Evolutionary conservation across 2,113 vertebrate species (phyloP).

Genomic region (Zeus faber): DNA sequence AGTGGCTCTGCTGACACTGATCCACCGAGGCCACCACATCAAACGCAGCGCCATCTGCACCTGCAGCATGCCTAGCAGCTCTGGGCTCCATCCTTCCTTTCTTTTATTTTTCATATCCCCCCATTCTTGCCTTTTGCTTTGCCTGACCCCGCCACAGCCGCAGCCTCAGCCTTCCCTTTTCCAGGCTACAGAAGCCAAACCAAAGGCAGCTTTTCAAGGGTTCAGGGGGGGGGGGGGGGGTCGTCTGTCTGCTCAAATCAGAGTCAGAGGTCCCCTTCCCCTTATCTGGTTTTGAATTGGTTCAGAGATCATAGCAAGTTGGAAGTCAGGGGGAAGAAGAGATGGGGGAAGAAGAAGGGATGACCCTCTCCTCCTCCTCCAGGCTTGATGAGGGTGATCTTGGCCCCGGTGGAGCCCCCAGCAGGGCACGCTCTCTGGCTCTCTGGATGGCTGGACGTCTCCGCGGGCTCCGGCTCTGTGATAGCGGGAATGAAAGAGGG

Average conservation of each 20-base stretch:
- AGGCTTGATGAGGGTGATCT: constrained; percentile 78
- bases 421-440: constrained; percentile 70
- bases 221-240: constrained; percentile 18
- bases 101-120: no score
- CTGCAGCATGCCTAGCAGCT: constrained; percentile 73
- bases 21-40: constrained; percentile 74
- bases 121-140: constrained; percentile 29
- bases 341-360: no score
- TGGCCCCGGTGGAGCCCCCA: constrained; percentile 77
- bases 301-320: constrained; percentile 78
- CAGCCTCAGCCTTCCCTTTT: constrained; percentile 73
- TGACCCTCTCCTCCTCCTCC: constrained; percentile 72
- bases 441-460: constrained; percentile 73
- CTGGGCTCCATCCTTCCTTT: constrained; percentile 7
- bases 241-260: constrained; percentile 75
- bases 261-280: constrained; percentile 74
- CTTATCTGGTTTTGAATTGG: constrained; percentile 75
- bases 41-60: constrained; percentile 76
- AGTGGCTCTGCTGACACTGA: constrained; percentile 72
- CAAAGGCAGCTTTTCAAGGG: constrained; percentile 77
- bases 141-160: constrained; percentile 62
- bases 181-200: constrained; percentile 74
- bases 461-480: constrained; percentile 72
- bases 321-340: constrained; percentile 73
- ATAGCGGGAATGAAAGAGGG: constrained; percentile 74